Evolutionary conservation across 2,888 invertebrate species (phyloP).

Genomic region (Campoplex nolae): DNA sequence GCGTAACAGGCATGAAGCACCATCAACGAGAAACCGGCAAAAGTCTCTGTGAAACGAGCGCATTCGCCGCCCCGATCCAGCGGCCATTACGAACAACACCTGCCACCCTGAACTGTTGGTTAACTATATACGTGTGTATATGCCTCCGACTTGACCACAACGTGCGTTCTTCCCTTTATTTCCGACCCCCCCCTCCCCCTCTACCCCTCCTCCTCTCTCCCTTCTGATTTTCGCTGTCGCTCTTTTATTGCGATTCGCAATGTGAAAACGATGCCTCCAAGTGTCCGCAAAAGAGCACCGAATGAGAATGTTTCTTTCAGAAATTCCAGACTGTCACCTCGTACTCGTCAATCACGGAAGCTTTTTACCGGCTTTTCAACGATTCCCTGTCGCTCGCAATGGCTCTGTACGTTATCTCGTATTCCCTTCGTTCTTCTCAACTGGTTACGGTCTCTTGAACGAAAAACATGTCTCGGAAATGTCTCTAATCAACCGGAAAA

Average conservation of each 20-base stretch:
- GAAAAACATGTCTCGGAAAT: not conserved
- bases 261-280: constrained; percentile 35
- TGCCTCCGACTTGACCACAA: constrained; percentile 75
- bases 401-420: not conserved
- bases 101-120: constrained; percentile 77
- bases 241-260: constrained; percentile 53
- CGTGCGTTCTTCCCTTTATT: constrained; percentile 51
- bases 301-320: constrained; percentile 57
- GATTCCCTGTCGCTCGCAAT: not conserved
- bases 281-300: constrained; percentile 65
- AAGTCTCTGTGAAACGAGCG: constrained; percentile 59
- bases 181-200: not conserved
- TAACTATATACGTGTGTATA: constrained; percentile 21
- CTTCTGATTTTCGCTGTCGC: constrained; percentile 6
- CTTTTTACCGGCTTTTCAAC: constrained; percentile 42
- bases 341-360: constrained; percentile 32
- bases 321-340: constrained; percentile 55
- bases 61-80: constrained; percentile 69
- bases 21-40: constrained; percentile 53
- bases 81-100: constrained; percentile 83
- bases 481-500: not conserved
- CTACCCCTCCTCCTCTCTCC: not conserved
- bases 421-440: not conserved
- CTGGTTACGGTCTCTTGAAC: not conserved
- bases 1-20: constrained; percentile 60